phyloP scores from a whole-genome alignment of 2,797 vertebrate species.

The Hoplostethus mediterraneus region DNA sequence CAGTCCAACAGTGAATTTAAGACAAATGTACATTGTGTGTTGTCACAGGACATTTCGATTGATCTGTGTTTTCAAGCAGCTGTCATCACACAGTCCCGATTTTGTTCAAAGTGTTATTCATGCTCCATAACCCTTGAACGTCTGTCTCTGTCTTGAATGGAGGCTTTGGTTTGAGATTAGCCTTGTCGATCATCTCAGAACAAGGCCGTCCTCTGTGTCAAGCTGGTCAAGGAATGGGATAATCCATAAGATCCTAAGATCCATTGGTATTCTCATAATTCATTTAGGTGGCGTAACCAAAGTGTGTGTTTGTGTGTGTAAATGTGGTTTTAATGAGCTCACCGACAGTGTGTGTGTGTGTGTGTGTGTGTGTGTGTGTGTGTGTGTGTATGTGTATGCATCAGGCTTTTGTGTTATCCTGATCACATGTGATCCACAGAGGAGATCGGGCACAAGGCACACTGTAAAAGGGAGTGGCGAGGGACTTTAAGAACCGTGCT shows the following conservation, averaged over 20 bases:
- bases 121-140: slow-evolving; percentile 11
- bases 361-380: slow-evolving; percentile 10
- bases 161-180: slow-evolving; percentile 57
- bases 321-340: slow-evolving; percentile 8
- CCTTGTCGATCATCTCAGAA: slow-evolving; percentile 51
- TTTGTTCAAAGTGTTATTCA: neutral
- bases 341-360: slow-evolving; percentile 21
- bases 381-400: slow-evolving; percentile 37
- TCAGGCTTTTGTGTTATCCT: slow-evolving; percentile 30
- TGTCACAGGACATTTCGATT: neutral
- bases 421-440: slow-evolving; percentile 27
- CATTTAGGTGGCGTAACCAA: slow-evolving; percentile 31
- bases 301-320: slow-evolving; percentile 9
- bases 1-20: neutral
- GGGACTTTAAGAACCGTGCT: slow-evolving; percentile 56
- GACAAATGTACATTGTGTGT: neutral
- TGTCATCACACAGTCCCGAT: neutral
- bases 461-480: slow-evolving; percentile 48
- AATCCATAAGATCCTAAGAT: slow-evolving; percentile 65
- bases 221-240: slow-evolving; percentile 60
- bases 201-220: slow-evolving; percentile 70
- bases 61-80: neutral
- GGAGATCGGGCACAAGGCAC: slow-evolving; percentile 27
- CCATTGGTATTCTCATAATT: slow-evolving; percentile 50
- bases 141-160: slow-evolving; percentile 7